Percentiles rank a stretch among this genome's conserved stretches.
These are phyloP conservation scores for Aegithalos caudatus DNA, from an alignment of 2,113 vertebrate species.

Conservation along the genomic window DNA sequence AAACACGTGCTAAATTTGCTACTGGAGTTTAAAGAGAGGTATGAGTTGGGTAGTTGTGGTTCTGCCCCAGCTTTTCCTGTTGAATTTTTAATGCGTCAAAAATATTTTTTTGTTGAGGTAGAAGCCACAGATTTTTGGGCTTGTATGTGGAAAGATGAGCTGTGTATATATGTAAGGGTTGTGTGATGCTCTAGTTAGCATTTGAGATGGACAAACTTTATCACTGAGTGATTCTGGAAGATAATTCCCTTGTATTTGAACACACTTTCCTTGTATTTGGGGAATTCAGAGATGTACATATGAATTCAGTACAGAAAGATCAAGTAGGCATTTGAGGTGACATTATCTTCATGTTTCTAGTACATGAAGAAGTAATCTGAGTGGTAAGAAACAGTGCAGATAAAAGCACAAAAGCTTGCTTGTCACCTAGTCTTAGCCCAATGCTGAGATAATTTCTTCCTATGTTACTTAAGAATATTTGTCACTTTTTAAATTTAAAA, in stretches of 20 bases:
- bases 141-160: background rate
- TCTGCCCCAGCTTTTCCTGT: background rate
- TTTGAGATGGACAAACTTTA: background rate
- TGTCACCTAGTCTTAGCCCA: background rate
- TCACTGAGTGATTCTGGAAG: background rate
- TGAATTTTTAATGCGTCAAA: background rate
- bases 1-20: background rate
- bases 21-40: background rate
- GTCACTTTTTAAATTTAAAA: background rate
- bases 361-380: background rate
- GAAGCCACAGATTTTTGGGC: accelerated
- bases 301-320: background rate
- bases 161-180: background rate
- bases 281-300: background rate
- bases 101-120: background rate
- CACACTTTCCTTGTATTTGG: background rate
- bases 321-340: background rate
- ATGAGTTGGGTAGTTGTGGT: background rate
- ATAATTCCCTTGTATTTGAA: background rate
- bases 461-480: background rate
- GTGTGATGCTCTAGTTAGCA: background rate
- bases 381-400: background rate
- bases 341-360: background rate
- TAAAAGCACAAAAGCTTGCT: background rate
- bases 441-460: background rate